Conservation (phyloP, 2,113 vertebrate species). For the Candoia aspera region DNA sequence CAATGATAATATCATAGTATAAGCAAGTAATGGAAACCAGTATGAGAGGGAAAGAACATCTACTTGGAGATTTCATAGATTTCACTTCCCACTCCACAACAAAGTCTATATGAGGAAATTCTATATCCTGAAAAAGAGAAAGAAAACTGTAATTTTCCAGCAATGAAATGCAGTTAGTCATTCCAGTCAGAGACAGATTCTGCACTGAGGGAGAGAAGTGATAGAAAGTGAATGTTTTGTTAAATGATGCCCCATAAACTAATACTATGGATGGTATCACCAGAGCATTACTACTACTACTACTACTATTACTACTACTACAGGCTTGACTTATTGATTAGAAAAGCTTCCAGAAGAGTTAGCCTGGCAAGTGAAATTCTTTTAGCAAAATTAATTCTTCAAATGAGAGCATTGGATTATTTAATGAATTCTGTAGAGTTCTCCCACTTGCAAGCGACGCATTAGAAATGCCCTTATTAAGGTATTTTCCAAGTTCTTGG, state of each 20-base stretch:
- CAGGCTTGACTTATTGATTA: slow-evolving; percentile 47
- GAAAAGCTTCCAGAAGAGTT: slow-evolving; percentile 10
- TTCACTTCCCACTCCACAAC: slow-evolving; percentile 34
- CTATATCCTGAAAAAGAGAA: slow-evolving; percentile 31
- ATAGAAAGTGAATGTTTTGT: slow-evolving; percentile 62
- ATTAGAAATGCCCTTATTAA: slow-evolving; percentile 19
- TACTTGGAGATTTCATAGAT: slow-evolving; percentile 28
- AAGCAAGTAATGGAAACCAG: background rate
- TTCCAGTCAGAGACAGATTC: slow-evolving; percentile 53
- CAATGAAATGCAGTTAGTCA: slow-evolving; percentile 34
- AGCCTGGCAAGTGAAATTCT: slow-evolving; percentile 26
- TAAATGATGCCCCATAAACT: slow-evolving; percentile 68
- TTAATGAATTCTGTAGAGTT: slow-evolving; percentile 37
- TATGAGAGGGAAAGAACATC: slow-evolving; percentile 17
- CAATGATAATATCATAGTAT: background rate
- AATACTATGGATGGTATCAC: slow-evolving; percentile 62
- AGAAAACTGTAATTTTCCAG: slow-evolving; percentile 40
- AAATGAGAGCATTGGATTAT: slow-evolving; percentile 15
- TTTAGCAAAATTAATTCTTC: slow-evolving; percentile 58
- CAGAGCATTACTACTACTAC: slow-evolving; percentile 42
- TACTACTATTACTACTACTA: background rate
- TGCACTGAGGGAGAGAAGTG: slow-evolving; percentile 55
- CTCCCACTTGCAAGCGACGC: slow-evolving; percentile 7
- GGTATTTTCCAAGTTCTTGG: slow-evolving; percentile 9
- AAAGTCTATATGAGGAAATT: slow-evolving; percentile 20